Conservation (phyloP, 2,888 invertebrate genomes). For the Epinotia brunnichana region DNA sequence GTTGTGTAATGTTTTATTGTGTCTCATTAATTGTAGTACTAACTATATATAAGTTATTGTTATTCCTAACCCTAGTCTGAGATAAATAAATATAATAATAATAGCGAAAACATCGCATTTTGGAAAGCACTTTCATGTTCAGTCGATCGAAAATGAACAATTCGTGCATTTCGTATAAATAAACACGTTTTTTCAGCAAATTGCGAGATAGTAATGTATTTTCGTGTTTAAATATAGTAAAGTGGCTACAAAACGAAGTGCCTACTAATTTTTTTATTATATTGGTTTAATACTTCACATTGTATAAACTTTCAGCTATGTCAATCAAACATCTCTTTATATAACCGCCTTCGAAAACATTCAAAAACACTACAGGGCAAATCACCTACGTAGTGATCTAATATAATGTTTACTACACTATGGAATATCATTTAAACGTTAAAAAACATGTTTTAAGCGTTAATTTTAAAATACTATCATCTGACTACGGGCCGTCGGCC, state of each 20-base stretch:
- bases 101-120: neutral
- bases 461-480: conserved; percentile 59
- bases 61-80: too few relatives aligned
- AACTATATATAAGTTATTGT: too few relatives aligned
- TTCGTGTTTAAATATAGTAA: neutral
- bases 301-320: conserved; percentile 17
- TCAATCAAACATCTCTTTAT: conserved; percentile 23
- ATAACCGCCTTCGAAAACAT: conserved; percentile 34
- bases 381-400: conserved; percentile 62
- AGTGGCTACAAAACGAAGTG: neutral
- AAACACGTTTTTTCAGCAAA: neutral
- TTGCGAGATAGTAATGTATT: neutral
- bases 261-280: neutral
- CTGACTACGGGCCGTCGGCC: conserved; percentile 58
- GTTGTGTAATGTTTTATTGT: too few relatives aligned
- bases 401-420: conserved; percentile 53
- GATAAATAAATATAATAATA: too few relatives aligned
- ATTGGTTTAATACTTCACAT: neutral
- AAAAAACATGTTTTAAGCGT: conserved; percentile 62
- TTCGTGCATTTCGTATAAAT: neutral
- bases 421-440: conserved; percentile 63
- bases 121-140: conserved; percentile 3
- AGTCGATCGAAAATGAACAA: neutral
- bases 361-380: conserved; percentile 49
- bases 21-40: too few relatives aligned